A percentile compares a stretch with the other conserved stretches of the same genome.
These are phyloP conservation scores for Drosophila guanche DNA, from an alignment of 1,140 invertebrate species.

Conservation along the genomic window DNA sequence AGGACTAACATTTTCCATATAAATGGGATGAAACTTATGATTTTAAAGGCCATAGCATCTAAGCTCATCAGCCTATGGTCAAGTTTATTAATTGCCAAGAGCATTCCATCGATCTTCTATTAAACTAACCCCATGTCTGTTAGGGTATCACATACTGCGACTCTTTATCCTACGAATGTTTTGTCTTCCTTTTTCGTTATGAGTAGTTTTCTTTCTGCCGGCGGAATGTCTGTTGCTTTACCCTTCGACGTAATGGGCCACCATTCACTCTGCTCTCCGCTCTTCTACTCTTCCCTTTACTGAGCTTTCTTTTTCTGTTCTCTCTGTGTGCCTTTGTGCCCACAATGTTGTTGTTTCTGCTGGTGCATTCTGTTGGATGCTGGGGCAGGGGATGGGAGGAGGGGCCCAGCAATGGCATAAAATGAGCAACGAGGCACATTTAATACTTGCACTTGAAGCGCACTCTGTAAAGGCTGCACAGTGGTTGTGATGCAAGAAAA, in stretches of 20 bases:
- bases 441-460: slow-evolving; percentile 59
- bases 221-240: slow-evolving; percentile 54
- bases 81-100: too few relatives aligned
- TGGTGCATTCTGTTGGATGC: slow-evolving; percentile 27
- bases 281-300: slow-evolving; percentile 4
- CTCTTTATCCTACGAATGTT: too few relatives aligned
- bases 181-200: slow-evolving; percentile 9
- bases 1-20: too few relatives aligned
- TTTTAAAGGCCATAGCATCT: too few relatives aligned
- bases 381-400: neutral
- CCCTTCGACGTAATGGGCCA: slow-evolving; percentile 21
- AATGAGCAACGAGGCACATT: slow-evolving; percentile 59
- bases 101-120: too few relatives aligned
- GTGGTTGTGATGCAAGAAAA: slow-evolving; percentile 15
- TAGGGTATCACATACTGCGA: too few relatives aligned
- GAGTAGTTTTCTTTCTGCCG: slow-evolving; percentile 45
- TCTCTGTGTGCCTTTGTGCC: slow-evolving; percentile 5
- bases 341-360: slow-evolving; percentile 25
- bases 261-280: neutral
- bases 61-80: too few relatives aligned
- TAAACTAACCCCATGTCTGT: too few relatives aligned
- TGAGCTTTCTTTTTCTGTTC: slow-evolving; percentile 18
- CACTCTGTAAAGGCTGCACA: slow-evolving; percentile 37
- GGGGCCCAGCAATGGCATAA: slow-evolving; percentile 13
- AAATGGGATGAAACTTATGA: too few relatives aligned